phyloP scores from a whole-genome alignment of 2,113 vertebrate species.

The Epinephelus moara region DNA sequence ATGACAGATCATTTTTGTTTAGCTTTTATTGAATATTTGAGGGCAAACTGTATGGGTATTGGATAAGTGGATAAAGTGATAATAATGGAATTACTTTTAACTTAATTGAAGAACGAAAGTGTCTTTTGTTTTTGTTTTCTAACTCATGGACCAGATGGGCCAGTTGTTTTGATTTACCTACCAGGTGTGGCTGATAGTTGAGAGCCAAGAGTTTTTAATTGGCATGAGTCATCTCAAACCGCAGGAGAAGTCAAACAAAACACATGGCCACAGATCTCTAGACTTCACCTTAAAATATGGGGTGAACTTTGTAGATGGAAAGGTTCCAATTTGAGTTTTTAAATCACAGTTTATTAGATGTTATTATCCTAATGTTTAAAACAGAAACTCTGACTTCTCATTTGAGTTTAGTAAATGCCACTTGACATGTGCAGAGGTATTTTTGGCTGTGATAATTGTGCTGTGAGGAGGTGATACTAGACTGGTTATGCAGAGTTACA shows the following conservation, averaged over 20 bases:
- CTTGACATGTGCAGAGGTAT: neutral
- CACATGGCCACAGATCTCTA: neutral
- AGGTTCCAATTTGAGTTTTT: neutral
- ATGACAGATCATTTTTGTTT: too few species aligned
- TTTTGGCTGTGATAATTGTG: slow-evolving; percentile 11
- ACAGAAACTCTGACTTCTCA: too few species aligned
- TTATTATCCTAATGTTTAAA: too few species aligned
- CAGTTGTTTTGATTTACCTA: neutral
- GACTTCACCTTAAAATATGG: neutral
- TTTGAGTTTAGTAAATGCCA: neutral
- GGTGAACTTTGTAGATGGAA: neutral
- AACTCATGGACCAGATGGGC: neutral
- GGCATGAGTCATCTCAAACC: neutral
- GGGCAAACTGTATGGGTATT: too few species aligned
- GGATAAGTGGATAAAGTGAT: too few species aligned
- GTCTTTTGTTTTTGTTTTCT: neutral
- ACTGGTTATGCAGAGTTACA: neutral
- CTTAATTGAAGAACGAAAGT: neutral
- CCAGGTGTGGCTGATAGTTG: neutral
- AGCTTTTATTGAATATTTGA: too few species aligned
- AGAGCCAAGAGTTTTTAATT: neutral
- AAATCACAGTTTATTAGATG: neutral
- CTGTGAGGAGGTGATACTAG: neutral
- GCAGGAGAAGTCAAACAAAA: neutral
- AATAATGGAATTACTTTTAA: neutral